Conservation (phyloP, 1,140 invertebrate genomes). For the Diabrotica undecimpunctata region DNA sequence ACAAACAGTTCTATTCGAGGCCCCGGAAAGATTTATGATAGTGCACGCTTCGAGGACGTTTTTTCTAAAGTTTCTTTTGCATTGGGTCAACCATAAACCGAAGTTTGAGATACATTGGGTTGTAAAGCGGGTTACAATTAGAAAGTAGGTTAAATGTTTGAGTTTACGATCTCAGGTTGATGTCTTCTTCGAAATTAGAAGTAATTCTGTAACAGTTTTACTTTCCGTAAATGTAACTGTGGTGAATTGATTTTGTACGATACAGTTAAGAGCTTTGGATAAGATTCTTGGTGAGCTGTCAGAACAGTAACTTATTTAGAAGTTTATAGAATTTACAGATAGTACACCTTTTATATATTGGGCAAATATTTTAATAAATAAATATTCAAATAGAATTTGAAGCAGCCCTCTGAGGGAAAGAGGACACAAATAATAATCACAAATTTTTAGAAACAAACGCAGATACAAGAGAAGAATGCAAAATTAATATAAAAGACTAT, state of each 20-base stretch:
- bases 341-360: too few species aligned
- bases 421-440: too few species aligned
- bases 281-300: too few species aligned
- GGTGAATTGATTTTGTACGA: not conserved
- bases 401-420: too few species aligned
- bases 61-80: conserved; percentile 30
- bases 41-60: conserved; percentile 27
- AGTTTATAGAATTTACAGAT: too few species aligned
- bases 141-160: conserved; percentile 33
- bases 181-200: conserved; percentile 2
- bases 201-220: not conserved
- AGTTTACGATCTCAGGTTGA: conserved; percentile 7
- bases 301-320: too few species aligned
- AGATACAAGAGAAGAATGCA: too few species aligned
- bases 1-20: conserved; percentile 18
- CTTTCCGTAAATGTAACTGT: not conserved
- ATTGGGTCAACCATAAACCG: conserved; percentile 41
- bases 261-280: not conserved
- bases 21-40: conserved; percentile 33
- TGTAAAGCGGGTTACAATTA: conserved; percentile 29
- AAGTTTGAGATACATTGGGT: conserved; percentile 38
- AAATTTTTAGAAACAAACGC: too few species aligned
- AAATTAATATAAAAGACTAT: too few species aligned
- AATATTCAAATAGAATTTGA: too few species aligned
- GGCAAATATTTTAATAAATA: too few species aligned